A percentile compares a stretch with the other conserved stretches of the same genome.
Conservation (phyloP, 2,113 vertebrate genomes). For the Parus major region DNA sequence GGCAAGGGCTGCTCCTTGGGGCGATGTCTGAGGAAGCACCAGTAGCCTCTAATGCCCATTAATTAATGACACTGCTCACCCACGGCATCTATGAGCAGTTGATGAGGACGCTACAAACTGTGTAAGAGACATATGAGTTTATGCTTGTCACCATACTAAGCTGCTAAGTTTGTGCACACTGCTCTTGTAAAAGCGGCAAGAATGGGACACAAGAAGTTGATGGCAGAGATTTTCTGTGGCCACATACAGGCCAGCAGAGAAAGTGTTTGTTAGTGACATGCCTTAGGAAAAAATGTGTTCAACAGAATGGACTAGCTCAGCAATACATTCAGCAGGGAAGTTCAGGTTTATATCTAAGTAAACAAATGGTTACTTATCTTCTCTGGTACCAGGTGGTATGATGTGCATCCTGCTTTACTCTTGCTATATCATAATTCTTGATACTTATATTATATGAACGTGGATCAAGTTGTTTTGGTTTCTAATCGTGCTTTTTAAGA, state of each 20-base stretch:
- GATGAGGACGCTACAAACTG: neutral
- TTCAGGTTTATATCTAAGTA: neutral
- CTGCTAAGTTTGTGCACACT: neutral
- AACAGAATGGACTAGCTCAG: neutral
- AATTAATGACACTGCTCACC: neutral
- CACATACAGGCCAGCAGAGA: neutral
- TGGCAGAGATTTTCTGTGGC: neutral
- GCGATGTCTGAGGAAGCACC: neutral
- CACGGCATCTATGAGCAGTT: neutral
- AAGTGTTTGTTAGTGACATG: neutral
- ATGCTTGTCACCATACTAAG: neutral
- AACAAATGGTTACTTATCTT: neutral
- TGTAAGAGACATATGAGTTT: neutral
- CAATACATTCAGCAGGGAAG: neutral
- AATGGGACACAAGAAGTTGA: neutral
- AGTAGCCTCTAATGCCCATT: neutral
- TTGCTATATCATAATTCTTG: neutral
- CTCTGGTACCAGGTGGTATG: neutral
- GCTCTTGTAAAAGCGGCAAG: neutral
- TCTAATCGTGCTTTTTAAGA: neutral
- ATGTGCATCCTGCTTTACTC: neutral
- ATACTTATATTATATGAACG: neutral
- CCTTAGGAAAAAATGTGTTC: neutral
- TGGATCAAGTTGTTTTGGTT: conserved; percentile 4
- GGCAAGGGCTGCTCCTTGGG: neutral